Base-by-base conservation (phyloP, 2,113 vertebrate genomes). In the Mugil cephalus region DNA sequence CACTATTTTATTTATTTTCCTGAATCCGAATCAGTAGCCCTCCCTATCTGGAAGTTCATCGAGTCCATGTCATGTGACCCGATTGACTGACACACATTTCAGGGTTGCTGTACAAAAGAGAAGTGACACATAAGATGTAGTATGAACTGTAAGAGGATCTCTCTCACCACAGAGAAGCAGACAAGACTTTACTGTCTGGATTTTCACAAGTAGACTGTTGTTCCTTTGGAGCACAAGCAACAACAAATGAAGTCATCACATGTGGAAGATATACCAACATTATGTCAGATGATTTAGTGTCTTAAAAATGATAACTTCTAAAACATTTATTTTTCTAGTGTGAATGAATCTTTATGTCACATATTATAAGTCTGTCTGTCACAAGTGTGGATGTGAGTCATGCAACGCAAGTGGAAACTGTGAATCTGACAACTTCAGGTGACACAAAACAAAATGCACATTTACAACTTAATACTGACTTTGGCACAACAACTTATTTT, bases 71-170 rank as follows among this genome's bases (percentile, higher is more conserved):
- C 43, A 46, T 17, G 47, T 42, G 36, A 60, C 51, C n/a, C 12
- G 12, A 11, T 4, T 12, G 15, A 10, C 34, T 15, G 43, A 39
- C 58, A 17, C 76, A 62, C 59, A 18, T 63, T 48, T 39, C 14
- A 50, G 36, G 30, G 12, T 10, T 4, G 45, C 8, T 19, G n/a
- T 58, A 66, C 60, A 63, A 77, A 73, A 10, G 36, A 64, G 43
- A 19, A 12, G 1, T 74, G 83, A 58, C 55, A 52, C 43, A 17
- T 35, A 13, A 45, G 74, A 45, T 13, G 39, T 35, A 40, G 73
- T 42, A 35, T 2, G 40, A 36, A 14, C 13, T 40, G 83, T 45
- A 51, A 82, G n/a, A 10, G 56, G 62, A 74, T 61, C 64, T 34
- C 8, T n/a, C 1, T 30, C 52, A 6, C 3, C 53, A 17, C 47